Evolutionary conservation across 2,888 invertebrate genomes (phyloP).

Genomic region (Temnothorax ravouxi): DNA sequence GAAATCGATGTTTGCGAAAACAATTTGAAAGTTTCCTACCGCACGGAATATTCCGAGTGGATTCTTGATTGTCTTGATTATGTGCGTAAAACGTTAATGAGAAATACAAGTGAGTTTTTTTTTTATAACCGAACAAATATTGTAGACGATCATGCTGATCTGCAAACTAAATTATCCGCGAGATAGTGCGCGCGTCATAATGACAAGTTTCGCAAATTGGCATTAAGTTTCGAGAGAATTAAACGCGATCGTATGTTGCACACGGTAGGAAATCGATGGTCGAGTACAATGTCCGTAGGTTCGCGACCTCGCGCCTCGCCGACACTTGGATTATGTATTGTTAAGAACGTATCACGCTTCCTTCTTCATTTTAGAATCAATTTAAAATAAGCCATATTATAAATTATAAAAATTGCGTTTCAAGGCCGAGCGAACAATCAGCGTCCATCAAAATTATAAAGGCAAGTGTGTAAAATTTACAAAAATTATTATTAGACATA

Average conservation of each 20-base stretch:
- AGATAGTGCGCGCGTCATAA: neutral
- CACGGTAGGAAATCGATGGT: conserved; percentile 25
- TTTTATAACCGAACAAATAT: neutral
- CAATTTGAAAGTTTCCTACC: neutral
- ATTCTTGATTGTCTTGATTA: neutral
- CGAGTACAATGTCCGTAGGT: conserved; percentile 44
- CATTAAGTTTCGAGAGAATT: neutral
- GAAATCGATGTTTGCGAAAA: neutral
- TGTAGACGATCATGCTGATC: too few species aligned
- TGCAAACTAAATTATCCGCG: neutral
- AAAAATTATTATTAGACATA: neutral
- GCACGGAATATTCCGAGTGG: neutral
- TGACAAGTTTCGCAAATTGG: neutral
- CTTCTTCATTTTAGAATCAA: neutral
- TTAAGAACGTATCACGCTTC: neutral
- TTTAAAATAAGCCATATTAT: neutral
- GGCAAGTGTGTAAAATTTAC: neutral
- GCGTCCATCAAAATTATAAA: neutral
- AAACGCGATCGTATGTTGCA: neutral
- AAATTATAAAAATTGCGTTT: neutral
- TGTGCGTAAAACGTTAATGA: neutral
- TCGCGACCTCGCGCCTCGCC: conserved; percentile 39
- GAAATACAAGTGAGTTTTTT: neutral
- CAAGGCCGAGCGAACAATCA: neutral
- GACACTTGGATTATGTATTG: conserved; percentile 6